Conservation (phyloP, 30 jellyfish, hydroid and myxozoan genomes). For the Turritopsis dohrnii region DNA sequence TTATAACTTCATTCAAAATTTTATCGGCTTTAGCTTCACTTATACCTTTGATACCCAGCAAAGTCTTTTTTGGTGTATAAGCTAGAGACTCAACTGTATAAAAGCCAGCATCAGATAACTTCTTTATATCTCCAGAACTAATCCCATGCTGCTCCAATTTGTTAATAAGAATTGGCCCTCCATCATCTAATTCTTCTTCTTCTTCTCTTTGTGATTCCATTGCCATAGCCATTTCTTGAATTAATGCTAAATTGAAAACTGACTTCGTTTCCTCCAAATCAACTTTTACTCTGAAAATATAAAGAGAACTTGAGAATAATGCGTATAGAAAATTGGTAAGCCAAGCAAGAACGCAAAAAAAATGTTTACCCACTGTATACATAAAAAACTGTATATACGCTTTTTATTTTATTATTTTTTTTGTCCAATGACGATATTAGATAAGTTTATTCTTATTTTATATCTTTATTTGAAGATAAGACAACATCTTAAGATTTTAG, state of each 20-base stretch:
- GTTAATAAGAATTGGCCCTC: constrained; percentile 70
- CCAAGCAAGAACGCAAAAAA: too few species aligned
- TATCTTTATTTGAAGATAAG: too few species aligned
- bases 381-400: too few species aligned
- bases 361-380: too few species aligned
- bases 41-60: constrained; percentile 89
- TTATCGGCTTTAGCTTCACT: constrained; percentile 99
- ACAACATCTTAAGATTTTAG: too few species aligned
- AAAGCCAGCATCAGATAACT: constrained; percentile 95
- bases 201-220: constrained; percentile 50
- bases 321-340: too few species aligned
- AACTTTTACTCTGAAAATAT: too few species aligned
- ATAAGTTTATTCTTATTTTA: too few species aligned
- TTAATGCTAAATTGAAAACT: background rate
- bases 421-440: too few species aligned
- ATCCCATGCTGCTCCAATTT: constrained; percentile 96
- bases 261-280: too few species aligned
- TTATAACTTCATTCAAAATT: constrained; percentile 78
- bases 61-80: constrained; percentile 90
- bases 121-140: constrained; percentile 87
- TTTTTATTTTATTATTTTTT: too few species aligned
- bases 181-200: constrained; percentile 43
- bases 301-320: too few species aligned
- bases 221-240: constrained; percentile 26
- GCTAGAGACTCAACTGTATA: constrained; percentile 94